Base-by-base conservation (phyloP, 2,113 vertebrate species). In the Tichodroma muraria region DNA sequence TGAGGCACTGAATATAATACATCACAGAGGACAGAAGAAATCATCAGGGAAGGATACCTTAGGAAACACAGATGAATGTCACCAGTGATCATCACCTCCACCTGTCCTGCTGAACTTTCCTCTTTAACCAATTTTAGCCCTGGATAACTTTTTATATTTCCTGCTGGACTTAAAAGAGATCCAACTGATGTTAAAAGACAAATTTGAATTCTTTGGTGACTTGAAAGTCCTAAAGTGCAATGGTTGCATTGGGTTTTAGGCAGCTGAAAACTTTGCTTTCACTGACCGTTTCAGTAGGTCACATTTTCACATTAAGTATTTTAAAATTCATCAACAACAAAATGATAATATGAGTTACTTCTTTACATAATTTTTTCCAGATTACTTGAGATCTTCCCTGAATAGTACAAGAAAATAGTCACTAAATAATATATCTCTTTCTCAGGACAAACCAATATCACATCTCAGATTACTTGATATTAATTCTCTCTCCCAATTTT, bases 1-100 rank as follows among this genome's bases (percentile, higher is more conserved):
- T 66, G 19, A 93, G 19, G 6, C 27, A 50, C 22, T 35, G 61
- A 60, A 80, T 72, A 85, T 13, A 93, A 85, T n/a, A 77, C 38
- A 80, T 89, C 35, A 17, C 27, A 94, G 40, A 59, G 14, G 11
- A 77, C 9, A 88, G 40, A 70, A 90, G 54, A 50, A 80, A 47
- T 88, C 45, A 59, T 73, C 42, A 85, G 42, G 65, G 87, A 85
- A 77, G 19, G 57, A 44, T 27, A 80, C n/a, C 27, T 70, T 16
- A 59, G 40, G 69, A 90, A 93, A 80, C 5, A 8, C 18, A 81
- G 40, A 63, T 45, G 33, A 93, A 89, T 56, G 47, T 90, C 73
- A 89, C 45, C 38, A 85, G 49, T 91, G 93, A 72, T 92, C 92
- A 89, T 82, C 86, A 95, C 80, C 89, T 92, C 78, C 52, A 72